Evolutionary conservation across 2,797 vertebrate genomes (phyloP), one percentile per base, ranked within the genome.

Genomic region (Diglossa cyanea): DNA sequence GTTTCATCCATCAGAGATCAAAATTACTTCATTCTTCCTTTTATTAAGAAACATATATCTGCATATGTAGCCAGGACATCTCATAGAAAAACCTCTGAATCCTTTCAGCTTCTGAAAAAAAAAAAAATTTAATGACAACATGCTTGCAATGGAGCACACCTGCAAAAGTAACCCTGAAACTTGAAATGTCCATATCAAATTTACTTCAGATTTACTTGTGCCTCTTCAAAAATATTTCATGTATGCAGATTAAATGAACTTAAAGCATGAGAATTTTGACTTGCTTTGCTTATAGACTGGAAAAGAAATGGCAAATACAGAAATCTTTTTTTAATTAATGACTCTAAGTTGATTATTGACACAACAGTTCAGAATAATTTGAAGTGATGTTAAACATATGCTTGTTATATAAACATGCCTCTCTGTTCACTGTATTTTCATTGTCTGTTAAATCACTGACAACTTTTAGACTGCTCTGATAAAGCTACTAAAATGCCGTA

Each of bases 1-100:
- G 23, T 82, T 94, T 93, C 55, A 87, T 84, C 87, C 87, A 93
- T 96, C 93, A 94, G 90, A 94, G 60, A 89, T 54, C 61, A 90
- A 35, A 92, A 88, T 90, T 5, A 53, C n/a, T 96, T 95, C 77
- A 88, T 94, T 88, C 48, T 77, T 70, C 58, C 15, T 86, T 92
- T 80, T 57, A 50, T 66, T 80, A 79, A 60, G 55, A 81, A 82
- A 89, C 53, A 45, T 75, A 84, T 67, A 86, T 95, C 85, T 7
- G 6, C n/a, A 58, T 58, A 50, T 13, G 44, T 60, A 81, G 60
- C 23, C 61, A 48, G 60, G 17, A 86, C 67, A 50, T 79, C 79
- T 65, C 45, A 75, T 19, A 30, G 7, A 71, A 83, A 83, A 67
- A 30, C 17, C 58, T 33, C 51, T 39, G 72, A 95, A 31, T 74